These are phyloP conservation scores for Ichneumoninae sp. DNA, from an alignment of 2,888 invertebrate genomes.

Conservation along the genomic window DNA sequence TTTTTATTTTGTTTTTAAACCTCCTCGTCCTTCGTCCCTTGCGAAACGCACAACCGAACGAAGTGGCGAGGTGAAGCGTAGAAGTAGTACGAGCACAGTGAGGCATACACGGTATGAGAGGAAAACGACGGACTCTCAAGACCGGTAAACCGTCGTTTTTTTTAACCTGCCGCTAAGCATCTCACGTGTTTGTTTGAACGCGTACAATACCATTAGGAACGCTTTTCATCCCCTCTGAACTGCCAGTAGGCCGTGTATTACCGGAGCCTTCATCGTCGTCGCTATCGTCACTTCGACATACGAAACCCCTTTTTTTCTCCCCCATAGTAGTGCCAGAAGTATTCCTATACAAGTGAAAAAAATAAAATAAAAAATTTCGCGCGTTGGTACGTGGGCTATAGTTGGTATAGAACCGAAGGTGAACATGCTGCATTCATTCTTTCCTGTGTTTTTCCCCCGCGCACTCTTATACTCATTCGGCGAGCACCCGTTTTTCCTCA, in stretches of 20 bases:
- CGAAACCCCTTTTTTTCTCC: constrained; percentile 25
- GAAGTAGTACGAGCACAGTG: constrained; percentile 23
- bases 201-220: constrained; percentile 77
- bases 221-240: constrained; percentile 70
- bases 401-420: constrained; percentile 14
- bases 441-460: not conserved
- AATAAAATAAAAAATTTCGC: not conserved
- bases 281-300: constrained; percentile 55
- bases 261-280: constrained; percentile 48
- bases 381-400: not conserved
- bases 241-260: constrained; percentile 7
- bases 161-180: constrained; percentile 73
- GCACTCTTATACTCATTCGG: constrained; percentile 14
- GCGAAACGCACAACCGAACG: constrained; percentile 35
- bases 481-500: constrained; percentile 10
- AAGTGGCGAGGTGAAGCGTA: constrained; percentile 31
- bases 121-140: constrained; percentile 49
- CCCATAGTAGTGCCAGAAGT: constrained; percentile 16
- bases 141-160: constrained; percentile 28
- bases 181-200: constrained; percentile 77
- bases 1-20: not conserved
- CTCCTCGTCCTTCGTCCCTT: constrained; percentile 33
- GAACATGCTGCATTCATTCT: constrained; percentile 24
- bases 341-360: constrained; percentile 14
- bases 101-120: not conserved